Base-by-base conservation (phyloP, 2,888 invertebrate species). In the Pterostichus madidus region DNA sequence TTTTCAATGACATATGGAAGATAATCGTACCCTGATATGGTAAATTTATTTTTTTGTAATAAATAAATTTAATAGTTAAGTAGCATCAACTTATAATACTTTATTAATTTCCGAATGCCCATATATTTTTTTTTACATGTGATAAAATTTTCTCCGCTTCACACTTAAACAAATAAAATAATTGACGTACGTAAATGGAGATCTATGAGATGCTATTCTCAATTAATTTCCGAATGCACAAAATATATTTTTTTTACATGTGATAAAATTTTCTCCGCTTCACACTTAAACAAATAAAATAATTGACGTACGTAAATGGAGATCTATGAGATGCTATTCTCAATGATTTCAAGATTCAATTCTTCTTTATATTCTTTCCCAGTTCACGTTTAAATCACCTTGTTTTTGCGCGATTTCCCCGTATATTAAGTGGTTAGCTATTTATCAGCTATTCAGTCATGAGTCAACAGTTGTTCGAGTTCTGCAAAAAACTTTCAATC, bases 381-480 rank as follows among this genome's bases (percentile, higher is more conserved):
- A n/a, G 31, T 32, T 5, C 64, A 56, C 56, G 64, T 64, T 32
- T 11, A 64, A 59, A 64, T 32, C 35, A 11, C 24, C 24, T 35
- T 35, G 64, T 64, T 64, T 64, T 64, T 64, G 32, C 32, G 10
- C 32, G 35, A 64, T 64, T 64, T 31, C 64, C 35, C 13, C n/a
- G 35, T 64, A 64, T 64, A 64, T 64, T 64, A 64, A 64, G 64
- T 64, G 64, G 64, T 64, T 13, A 35, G 64, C 64, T 64, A 64
- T 64, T 64, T 64, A 64, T 64, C 64, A 64, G 64, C 64, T 31
- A 39, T 64, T 64, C 64, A 64, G 32, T 35, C 64, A 64, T 64
- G 64, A 64, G 32, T 64, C 64, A 64, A 64, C 64, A 64, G 64
- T 35, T 64, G 64, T 64, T 64, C 64, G 64, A 35, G 64, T 35